phyloP scores from a whole-genome alignment of 2,888 invertebrate genomes.

The Drosophila picticornis region DNA sequence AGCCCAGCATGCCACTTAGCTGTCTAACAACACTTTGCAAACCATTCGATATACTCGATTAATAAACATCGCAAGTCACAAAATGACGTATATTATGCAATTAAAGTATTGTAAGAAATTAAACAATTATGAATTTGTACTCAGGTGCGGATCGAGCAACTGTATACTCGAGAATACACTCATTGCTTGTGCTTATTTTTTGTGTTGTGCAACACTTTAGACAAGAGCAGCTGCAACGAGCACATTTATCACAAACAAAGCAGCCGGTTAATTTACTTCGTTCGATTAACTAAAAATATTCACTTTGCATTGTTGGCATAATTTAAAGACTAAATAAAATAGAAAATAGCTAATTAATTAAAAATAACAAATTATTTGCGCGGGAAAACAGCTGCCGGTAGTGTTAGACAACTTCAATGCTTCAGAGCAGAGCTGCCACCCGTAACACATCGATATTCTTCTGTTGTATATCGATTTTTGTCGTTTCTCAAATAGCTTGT shows the following conservation, averaged over 20 bases:
- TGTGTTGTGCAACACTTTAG: slow-evolving; percentile 39
- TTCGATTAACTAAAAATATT: not conserved
- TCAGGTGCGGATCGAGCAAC: too few species aligned
- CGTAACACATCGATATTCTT: slow-evolving; percentile 26
- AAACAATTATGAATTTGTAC: not conserved
- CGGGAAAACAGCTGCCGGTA: slow-evolving; percentile 57
- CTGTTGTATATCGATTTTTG: slow-evolving; percentile 24
- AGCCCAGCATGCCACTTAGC: slow-evolving; percentile 47
- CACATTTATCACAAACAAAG: slow-evolving; percentile 42
- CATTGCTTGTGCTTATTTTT: not conserved
- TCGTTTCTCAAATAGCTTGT: slow-evolving; percentile 34
- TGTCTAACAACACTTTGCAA: slow-evolving; percentile 44
- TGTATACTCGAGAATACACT: not conserved
- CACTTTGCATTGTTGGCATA: not conserved
- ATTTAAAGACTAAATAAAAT: not conserved
- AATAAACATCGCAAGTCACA: slow-evolving; percentile 13
- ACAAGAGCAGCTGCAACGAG: slow-evolving; percentile 54
- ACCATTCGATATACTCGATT: slow-evolving; percentile 56
- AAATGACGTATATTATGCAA: not conserved
- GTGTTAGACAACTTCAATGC: slow-evolving; percentile 28
- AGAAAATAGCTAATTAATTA: not conserved
- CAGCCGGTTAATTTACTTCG: slow-evolving; percentile 11
- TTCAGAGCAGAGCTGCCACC: slow-evolving; percentile 22
- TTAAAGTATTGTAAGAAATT: not conserved
- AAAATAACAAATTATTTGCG: slow-evolving; percentile 43